phyloP scores from a whole-genome alignment of 2,797 vertebrate genomes.

The Nannoperca australis region DNA sequence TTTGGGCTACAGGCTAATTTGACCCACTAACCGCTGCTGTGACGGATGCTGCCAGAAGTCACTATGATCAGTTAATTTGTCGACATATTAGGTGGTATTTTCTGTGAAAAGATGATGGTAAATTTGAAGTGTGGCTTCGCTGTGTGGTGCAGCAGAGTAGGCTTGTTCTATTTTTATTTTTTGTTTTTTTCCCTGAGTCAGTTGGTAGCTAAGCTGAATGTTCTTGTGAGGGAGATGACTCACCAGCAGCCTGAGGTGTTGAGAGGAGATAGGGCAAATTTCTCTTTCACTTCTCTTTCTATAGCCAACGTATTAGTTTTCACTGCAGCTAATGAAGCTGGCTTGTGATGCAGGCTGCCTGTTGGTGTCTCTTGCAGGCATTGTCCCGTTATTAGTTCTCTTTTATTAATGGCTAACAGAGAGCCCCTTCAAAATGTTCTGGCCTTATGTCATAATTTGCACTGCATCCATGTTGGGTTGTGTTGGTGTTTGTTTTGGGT shows the following conservation, averaged over 20 bases:
- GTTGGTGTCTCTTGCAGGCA: conserved; percentile 42
- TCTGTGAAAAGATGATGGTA: conserved; percentile 49
- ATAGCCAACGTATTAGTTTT: conserved; percentile 76
- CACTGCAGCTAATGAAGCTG: conserved; percentile 67
- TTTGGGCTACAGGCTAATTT: conserved; percentile 40
- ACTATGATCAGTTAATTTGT: conserved; percentile 44
- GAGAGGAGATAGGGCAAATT: conserved; percentile 79
- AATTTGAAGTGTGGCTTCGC: conserved; percentile 54
- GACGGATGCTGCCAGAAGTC: conserved; percentile 45
- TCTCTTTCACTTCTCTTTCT: conserved; percentile 83
- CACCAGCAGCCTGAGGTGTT: conserved; percentile 83
- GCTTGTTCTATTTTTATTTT: conserved; percentile 46
- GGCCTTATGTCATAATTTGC: conserved; percentile 74
- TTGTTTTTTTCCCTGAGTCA: conserved; percentile 68
- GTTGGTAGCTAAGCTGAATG: conserved; percentile 83
- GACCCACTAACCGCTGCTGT: conserved; percentile 31
- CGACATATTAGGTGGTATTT: conserved; percentile 37
- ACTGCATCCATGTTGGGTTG: conserved; percentile 73
- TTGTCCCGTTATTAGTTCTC: conserved; percentile 49
- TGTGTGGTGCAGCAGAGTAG: conserved; percentile 63
- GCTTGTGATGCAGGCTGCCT: conserved; percentile 51
- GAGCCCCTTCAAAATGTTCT: conserved; percentile 56
- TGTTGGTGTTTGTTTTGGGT: conserved; percentile 77
- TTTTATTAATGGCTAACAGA: conserved; percentile 68
- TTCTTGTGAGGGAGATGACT: conserved; percentile 85